Evolutionary conservation across 2,797 vertebrate genomes (phyloP), one percentile per base, ranked within the genome.

Genomic region (Urophycis tenuis): DNA sequence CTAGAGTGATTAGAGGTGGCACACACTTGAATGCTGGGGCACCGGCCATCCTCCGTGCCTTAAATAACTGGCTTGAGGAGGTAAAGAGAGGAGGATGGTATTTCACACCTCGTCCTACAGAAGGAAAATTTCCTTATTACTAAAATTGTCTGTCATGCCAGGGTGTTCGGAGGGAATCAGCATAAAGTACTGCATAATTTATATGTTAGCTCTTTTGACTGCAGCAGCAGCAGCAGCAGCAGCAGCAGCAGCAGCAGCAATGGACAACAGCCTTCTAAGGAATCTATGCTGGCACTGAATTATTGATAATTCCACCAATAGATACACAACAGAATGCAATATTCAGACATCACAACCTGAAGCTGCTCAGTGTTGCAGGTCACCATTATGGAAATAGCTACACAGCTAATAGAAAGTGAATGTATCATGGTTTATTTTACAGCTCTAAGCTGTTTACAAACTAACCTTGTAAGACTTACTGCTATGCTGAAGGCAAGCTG

Each of bases 161-260:
- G 75, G 53, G 77, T 77, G 29, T 79, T 79, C 81, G 78, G 81
- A 78, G 77, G 80, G 87, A 83, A 87, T 29, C 81, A 86, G 86
- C 81, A 85, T 87, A 78, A 80, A 81, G 87, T 83, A 79, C 79
- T 87, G 87, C 84, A 91, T 89, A 85, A 91, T 92, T 91, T 81
- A 92, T 89, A 81, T 36, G 32, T 85, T 88, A 75, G 77, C 82
- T 90, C 81, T 78, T 85, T 83, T 77, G 79, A 86, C 88, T 60
- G 53, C 89, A 85, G 84, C 79, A 85, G 81, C 74, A 45, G 30
- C 84, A 84, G 11, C 76, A 70, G 67, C 67, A 70, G 25, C 69
- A 71, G 69, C 69, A 7, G 30, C 14, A 31, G 67, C 31, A 73
- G 30, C 69, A 71, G 19, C 69, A 71, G 31, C 69, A 71, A 71